phyloP scores from a whole-genome alignment of 2,797 vertebrate genomes.

The Tiaroga cobitis region DNA sequence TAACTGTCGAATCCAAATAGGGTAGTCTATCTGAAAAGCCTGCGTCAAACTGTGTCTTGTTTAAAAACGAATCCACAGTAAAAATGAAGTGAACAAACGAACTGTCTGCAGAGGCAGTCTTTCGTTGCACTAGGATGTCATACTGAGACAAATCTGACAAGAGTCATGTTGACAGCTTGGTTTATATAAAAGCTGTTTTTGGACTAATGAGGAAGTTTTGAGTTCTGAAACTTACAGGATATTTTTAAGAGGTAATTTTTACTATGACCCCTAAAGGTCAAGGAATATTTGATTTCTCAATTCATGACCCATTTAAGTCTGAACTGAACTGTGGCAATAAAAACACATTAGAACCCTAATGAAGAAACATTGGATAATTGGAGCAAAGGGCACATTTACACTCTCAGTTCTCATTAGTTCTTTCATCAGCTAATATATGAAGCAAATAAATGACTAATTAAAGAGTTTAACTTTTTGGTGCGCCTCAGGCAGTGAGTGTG shows the following conservation, averaged over 20 bases:
- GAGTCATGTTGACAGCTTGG: background rate
- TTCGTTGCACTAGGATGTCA: background rate
- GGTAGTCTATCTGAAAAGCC: background rate
- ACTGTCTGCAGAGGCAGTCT: background rate
- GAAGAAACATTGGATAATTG: conserved; percentile 14
- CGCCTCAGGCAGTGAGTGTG: conserved; percentile 92
- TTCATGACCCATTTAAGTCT: background rate
- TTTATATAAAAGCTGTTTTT: background rate
- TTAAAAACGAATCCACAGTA: background rate
- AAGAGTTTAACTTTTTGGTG: conserved; percentile 34
- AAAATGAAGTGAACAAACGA: background rate
- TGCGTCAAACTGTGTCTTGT: background rate
- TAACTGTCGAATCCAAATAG: background rate
- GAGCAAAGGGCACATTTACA: conserved; percentile 30
- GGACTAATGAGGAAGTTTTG: background rate
- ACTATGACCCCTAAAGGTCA: background rate
- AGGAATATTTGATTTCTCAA: background rate
- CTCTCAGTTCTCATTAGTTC: conserved; percentile 27
- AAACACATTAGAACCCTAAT: conserved; percentile 61
- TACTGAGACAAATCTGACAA: background rate
- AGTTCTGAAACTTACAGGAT: background rate
- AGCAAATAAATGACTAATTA: conserved; percentile 46
- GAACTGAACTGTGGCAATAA: background rate
- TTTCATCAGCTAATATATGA: conserved; percentile 47
- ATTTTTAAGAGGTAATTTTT: background rate